Percentiles rank a stretch among this genome's conserved stretches.
phyloP scores from a whole-genome alignment of 2,797 vertebrate species.

The Danio albolineatus region DNA sequence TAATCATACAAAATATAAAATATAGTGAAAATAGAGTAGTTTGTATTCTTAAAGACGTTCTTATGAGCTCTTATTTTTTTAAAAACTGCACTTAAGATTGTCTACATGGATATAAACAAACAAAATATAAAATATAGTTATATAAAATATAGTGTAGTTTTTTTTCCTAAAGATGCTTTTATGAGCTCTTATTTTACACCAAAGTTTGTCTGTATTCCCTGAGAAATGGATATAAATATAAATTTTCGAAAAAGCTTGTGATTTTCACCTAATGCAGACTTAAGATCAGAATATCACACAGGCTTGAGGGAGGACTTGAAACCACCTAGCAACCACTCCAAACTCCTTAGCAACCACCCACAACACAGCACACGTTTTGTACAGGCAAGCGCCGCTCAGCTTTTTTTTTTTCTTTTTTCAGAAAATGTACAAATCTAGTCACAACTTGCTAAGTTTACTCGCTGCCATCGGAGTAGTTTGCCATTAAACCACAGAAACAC shows the following conservation, averaged over 20 bases:
- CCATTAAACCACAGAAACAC: background rate
- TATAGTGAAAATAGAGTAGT: too few species aligned
- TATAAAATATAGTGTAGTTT: too few species aligned
- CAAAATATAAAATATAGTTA: too few species aligned
- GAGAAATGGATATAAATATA: too few species aligned
- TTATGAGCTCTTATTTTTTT: too few species aligned
- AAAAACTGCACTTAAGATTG: too few species aligned
- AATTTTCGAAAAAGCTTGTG: conserved; percentile 2
- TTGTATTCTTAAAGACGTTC: too few species aligned
- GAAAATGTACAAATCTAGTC: background rate
- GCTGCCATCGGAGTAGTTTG: background rate
- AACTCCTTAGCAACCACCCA: conserved; percentile 24
- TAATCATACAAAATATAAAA: too few species aligned
- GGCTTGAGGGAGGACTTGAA: conserved; percentile 43
- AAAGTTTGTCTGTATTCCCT: too few species aligned
- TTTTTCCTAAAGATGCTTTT: too few species aligned
- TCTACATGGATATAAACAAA: too few species aligned
- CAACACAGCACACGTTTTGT: background rate
- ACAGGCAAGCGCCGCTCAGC: background rate
- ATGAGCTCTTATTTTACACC: too few species aligned
- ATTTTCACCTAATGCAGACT: background rate
- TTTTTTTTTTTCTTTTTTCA: background rate
- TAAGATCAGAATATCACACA: conserved; percentile 7
- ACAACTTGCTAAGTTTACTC: background rate
- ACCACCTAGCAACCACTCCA: conserved; percentile 15